These are phyloP conservation scores for Cyanistes caeruleus DNA, from an alignment of 2,113 vertebrate genomes.

Conservation along the genomic window DNA sequence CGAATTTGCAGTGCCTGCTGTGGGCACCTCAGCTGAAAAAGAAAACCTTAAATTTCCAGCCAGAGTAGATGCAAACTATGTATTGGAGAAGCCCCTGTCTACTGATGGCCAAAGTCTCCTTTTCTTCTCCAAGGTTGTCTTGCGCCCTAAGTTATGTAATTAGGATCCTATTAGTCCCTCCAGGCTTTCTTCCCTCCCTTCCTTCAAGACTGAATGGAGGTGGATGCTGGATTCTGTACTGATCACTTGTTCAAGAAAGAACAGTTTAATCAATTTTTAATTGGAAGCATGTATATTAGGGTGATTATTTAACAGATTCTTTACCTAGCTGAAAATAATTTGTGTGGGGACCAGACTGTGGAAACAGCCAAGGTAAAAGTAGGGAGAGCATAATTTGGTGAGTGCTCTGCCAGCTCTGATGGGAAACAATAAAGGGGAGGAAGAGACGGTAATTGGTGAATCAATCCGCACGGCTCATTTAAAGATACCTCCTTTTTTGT, in stretches of 20 bases:
- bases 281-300: background rate
- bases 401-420: background rate
- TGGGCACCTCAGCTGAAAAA: background rate
- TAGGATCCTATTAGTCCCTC: background rate
- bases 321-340: background rate
- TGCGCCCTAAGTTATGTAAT: background rate
- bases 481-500: constrained; percentile 50
- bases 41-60: background rate
- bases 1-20: background rate
- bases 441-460: constrained; percentile 30
- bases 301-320: background rate
- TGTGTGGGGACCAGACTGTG: background rate
- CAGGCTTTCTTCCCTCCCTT: background rate
- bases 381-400: background rate
- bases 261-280: background rate
- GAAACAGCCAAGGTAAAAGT: background rate
- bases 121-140: background rate
- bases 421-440: constrained; percentile 31
- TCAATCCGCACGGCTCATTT: background rate
- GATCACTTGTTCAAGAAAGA: background rate
- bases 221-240: background rate
- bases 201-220: background rate
- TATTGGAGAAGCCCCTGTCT: background rate
- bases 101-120: background rate
- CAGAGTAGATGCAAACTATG: background rate